These are phyloP conservation scores for Drosophila pruinosa DNA, from an alignment of 1,140 invertebrate species.

Conservation along the genomic window DNA sequence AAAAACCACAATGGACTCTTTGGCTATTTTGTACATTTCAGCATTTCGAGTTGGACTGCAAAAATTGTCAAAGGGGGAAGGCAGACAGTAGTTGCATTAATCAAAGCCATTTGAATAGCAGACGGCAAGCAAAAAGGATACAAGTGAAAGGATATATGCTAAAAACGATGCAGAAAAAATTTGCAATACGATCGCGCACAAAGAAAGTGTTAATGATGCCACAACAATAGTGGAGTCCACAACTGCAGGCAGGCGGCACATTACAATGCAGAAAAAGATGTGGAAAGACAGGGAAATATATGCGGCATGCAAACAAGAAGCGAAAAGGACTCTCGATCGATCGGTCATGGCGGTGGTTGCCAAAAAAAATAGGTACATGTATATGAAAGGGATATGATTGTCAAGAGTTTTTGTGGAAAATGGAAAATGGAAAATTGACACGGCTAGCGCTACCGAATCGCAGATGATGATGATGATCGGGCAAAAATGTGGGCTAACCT, in stretches of 20 bases:
- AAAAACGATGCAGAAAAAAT: slow-evolving; percentile 1
- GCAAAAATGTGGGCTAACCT: slow-evolving; percentile 21
- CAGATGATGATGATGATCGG: slow-evolving; percentile 26
- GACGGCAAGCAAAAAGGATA: slow-evolving; percentile 12
- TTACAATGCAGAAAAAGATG: slow-evolving; percentile 67
- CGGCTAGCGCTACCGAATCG: slow-evolving; percentile 43
- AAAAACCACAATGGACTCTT: slow-evolving; percentile 20
- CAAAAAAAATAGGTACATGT: no score
- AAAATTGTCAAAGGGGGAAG: slow-evolving; percentile 20
- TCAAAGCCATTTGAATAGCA: slow-evolving; percentile 68
- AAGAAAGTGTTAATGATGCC: slow-evolving; percentile 79
- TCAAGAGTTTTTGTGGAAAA: slow-evolving; percentile 42
- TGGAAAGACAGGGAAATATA: slow-evolving; percentile 22
- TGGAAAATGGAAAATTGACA: slow-evolving; percentile 43
- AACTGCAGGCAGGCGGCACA: slow-evolving; percentile 41
- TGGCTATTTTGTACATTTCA: slow-evolving; percentile 59
- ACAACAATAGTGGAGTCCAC: slow-evolving; percentile 67
- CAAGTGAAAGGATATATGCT: slow-evolving; percentile 36
- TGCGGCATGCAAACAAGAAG: slow-evolving; percentile 53
- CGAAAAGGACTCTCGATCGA: slow-evolving; percentile 30
- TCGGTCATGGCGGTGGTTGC: slow-evolving; percentile 41
- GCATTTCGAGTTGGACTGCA: slow-evolving; percentile 18
- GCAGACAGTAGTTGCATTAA: slow-evolving; percentile 51
- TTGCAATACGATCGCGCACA: slow-evolving; percentile 38
- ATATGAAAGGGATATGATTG: slow-evolving; percentile 32